These are phyloP conservation scores for Boulengeromyrus knoepffleri DNA, from an alignment of 2,113 vertebrate species.

Conservation along the genomic window DNA sequence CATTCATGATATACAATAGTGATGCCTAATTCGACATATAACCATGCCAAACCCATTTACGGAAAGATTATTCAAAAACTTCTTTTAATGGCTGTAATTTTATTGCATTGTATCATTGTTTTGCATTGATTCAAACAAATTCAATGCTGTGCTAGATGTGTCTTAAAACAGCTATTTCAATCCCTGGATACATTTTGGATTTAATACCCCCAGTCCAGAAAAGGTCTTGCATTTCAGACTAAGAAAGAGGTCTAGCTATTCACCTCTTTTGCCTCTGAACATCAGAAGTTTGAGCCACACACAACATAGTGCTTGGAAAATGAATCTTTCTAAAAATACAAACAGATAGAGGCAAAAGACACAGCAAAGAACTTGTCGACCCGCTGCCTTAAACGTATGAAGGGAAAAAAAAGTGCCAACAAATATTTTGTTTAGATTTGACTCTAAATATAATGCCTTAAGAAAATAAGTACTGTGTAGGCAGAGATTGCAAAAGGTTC, in stretches of 20 bases:
- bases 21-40: neutral
- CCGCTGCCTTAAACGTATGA: neutral
- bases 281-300: neutral
- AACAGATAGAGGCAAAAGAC: neutral
- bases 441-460: neutral
- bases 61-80: neutral
- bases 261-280: neutral
- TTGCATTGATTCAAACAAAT: neutral
- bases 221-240: neutral
- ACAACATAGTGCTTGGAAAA: neutral
- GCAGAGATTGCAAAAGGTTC: neutral
- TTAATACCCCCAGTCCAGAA: neutral
- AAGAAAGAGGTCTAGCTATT: neutral
- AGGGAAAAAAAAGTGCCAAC: neutral
- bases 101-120: neutral
- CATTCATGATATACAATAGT: neutral
- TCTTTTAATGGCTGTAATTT: neutral
- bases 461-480: neutral
- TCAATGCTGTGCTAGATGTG: neutral
- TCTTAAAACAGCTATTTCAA: neutral
- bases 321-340: neutral
- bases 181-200: neutral
- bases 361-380: neutral
- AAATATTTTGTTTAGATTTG: neutral
- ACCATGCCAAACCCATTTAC: neutral